Conservation (phyloP, 2,113 vertebrate genomes). For the Turnix velox region DNA sequence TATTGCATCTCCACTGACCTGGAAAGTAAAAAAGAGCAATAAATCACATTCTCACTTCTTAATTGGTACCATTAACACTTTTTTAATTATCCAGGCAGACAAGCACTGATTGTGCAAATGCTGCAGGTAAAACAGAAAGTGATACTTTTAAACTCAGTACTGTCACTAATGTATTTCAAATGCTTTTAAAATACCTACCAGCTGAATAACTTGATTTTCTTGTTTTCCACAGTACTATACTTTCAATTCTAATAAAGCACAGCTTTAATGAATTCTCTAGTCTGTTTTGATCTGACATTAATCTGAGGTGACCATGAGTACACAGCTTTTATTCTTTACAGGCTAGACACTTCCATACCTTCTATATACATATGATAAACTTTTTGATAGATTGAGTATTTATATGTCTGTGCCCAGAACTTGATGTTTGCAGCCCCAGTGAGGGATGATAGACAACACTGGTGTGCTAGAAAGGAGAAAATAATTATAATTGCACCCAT, state of each 20-base stretch:
- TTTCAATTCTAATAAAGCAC: not conserved
- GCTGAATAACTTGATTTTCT: not conserved
- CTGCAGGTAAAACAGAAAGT: slow-evolving; percentile 53
- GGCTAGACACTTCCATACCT: not conserved
- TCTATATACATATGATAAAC: not conserved
- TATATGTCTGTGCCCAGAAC: not conserved
- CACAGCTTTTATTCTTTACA: not conserved
- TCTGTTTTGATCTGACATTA: not conserved
- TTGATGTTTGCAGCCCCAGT: rapidly evolving
- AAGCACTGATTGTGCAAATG: not conserved
- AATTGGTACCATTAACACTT: slow-evolving; percentile 63
- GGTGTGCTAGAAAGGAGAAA: not conserved
- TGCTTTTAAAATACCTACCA: not conserved
- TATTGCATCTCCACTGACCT: slow-evolving; percentile 47
- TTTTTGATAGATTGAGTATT: not conserved
- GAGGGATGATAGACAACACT: not conserved
- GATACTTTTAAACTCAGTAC: not conserved
- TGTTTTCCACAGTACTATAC: not conserved
- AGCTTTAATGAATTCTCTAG: not conserved
- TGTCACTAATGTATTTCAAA: not conserved
- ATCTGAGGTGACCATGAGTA: not conserved
- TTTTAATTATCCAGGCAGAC: slow-evolving; percentile 60
- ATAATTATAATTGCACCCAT: not conserved
- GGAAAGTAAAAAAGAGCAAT: slow-evolving; percentile 58
- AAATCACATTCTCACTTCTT: slow-evolving; percentile 57